Evolutionary conservation across 2,797 vertebrate species (phyloP).

Genomic region (Halcyon smyrnensis): DNA sequence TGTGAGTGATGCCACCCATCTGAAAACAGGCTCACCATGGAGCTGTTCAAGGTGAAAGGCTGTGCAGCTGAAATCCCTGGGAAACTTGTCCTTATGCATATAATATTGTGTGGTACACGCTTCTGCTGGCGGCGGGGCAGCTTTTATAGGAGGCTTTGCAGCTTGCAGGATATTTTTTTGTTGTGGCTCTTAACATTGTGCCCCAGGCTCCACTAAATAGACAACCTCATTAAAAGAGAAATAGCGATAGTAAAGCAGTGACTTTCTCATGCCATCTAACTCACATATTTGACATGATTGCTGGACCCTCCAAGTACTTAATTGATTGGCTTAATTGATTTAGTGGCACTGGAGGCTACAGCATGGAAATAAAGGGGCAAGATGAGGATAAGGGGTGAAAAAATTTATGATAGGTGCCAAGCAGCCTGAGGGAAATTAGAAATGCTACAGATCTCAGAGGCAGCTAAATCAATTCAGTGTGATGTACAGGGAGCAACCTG

Average conservation of each 20-base stretch:
- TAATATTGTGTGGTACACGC: background rate
- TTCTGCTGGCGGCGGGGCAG: background rate
- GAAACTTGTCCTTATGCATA: background rate
- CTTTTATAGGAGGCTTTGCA: conserved; percentile 22
- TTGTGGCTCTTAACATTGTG: conserved; percentile 44
- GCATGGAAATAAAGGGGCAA: conserved; percentile 62
- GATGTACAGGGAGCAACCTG: conserved; percentile 11
- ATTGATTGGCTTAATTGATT: conserved; percentile 77
- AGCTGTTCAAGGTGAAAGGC: background rate
- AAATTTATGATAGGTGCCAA: conserved; percentile 70
- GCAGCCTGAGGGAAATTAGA: conserved; percentile 65
- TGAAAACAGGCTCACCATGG: background rate
- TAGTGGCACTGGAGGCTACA: conserved; percentile 70
- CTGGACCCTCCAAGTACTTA: conserved; percentile 73
- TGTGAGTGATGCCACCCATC: background rate
- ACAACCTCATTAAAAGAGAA: conserved; percentile 71
- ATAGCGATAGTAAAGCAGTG: conserved; percentile 53
- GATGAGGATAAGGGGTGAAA: conserved; percentile 65
- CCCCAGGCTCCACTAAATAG: conserved; percentile 63
- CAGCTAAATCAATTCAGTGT: conserved; percentile 62
- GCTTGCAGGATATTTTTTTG: conserved; percentile 7
- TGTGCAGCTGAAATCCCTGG: background rate
- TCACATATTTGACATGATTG: conserved; percentile 70
- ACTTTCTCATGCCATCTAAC: conserved; percentile 64
- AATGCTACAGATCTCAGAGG: conserved; percentile 66